Evolutionary conservation across 2,888 invertebrate species (phyloP), one percentile per base, ranked within the genome.

Genomic region (Parnassius mnemosyne): DNA sequence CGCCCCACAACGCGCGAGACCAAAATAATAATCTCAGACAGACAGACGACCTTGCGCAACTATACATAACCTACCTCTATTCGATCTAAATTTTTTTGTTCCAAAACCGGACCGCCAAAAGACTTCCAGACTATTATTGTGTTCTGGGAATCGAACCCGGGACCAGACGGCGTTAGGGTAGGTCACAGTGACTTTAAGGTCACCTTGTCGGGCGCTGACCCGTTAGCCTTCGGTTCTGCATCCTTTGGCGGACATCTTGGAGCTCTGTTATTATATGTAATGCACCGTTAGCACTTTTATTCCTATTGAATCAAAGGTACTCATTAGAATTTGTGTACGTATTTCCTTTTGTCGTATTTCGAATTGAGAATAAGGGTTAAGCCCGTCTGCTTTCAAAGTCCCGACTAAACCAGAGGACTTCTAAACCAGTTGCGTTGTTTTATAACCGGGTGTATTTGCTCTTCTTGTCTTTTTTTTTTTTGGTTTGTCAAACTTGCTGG

Each of bases 201-300:
- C 87, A 89, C 88, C 88, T 88, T 87, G 77, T n/a, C 60, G 84
- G 80, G 61, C 84, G 68, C 70, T 83, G 87, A 87, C 80, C 85
- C 68, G 65, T 65, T 69, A 66, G 69, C 72, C 69, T 72, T 71
- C 71, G 66, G 54, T 52, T 58, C 61, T 66, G 63, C 66, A 67
- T 68, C 58, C 53, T 58, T 60, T 41, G 47, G 55, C 47, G 42
- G 51, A 55, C 55, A 44, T 58, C 51, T 59, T 56, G n/a, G n/a
- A 11, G 16, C 9, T 47, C 43, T 57, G 52, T 58, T 57, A 53
- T 58, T 52, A 61, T 57, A 52, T 20, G 20, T 65, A 62, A 63
- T 63, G 58, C 57, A 69, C 71, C 71, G 70, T 68, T 67, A 69
- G 46, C 43, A 44, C 46, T 54, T 54, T 55, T 58, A 34, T 55